Evolutionary conservation across 2,113 vertebrate species (phyloP).

Genomic region (Toxotes chatareus): DNA sequence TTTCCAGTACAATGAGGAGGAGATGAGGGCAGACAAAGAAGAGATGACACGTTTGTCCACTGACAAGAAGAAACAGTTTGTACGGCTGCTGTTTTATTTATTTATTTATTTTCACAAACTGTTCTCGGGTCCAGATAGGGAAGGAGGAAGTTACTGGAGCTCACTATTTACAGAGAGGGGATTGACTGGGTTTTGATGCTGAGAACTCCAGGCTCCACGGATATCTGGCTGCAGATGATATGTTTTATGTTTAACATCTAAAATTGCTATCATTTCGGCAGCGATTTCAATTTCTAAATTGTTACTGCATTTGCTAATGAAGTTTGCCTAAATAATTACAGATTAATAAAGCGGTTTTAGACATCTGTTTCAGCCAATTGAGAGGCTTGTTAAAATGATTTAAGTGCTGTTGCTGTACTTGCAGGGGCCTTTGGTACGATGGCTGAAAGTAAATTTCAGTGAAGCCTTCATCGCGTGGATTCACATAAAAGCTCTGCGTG

Average conservation of each 20-base stretch:
- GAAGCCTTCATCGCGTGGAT: constrained; percentile 99
- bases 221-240: background rate
- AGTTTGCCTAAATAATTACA: background rate
- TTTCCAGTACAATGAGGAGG: constrained; percentile 99
- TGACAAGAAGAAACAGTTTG: constrained; percentile 99
- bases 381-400: background rate
- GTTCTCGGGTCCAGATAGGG: background rate
- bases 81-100: constrained; percentile 70
- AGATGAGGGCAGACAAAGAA: constrained; percentile 99
- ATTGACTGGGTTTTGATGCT: background rate
- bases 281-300: background rate
- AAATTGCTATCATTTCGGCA: background rate
- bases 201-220: background rate
- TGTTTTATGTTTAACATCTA: too few species aligned
- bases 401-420: constrained; percentile 23
- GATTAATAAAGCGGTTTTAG: too few species aligned
- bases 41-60: constrained; percentile 98
- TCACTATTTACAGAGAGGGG: background rate
- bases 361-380: background rate
- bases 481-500: constrained; percentile 96
- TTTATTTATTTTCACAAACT: background rate
- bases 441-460: constrained; percentile 99
- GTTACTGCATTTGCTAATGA: background rate
- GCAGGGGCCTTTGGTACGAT: constrained; percentile 96
- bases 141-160: background rate